These are phyloP conservation scores for Sylvicola fuscatus DNA, from an alignment of 2,888 invertebrate species.

Conservation along the genomic window DNA sequence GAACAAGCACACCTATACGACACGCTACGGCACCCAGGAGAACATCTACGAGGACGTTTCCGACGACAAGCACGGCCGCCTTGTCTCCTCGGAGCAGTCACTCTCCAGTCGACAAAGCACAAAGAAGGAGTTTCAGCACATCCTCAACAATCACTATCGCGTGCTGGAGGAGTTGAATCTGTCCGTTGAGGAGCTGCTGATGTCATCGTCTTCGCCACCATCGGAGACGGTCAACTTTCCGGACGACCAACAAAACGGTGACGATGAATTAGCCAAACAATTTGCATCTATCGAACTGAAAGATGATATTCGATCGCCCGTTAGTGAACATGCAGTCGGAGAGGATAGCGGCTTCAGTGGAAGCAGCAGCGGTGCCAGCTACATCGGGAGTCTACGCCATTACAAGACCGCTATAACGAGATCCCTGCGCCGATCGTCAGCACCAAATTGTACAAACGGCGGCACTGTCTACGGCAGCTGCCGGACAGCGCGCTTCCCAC, in stretches of 20 bases:
- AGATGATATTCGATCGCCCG: slow-evolving; percentile 14
- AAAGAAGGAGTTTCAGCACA: slow-evolving; percentile 64
- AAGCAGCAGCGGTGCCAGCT: slow-evolving; percentile 68
- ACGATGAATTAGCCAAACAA: slow-evolving; percentile 23
- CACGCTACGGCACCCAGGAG: slow-evolving; percentile 66
- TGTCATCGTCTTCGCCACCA: slow-evolving; percentile 39
- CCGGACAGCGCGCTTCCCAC: slow-evolving; percentile 4
- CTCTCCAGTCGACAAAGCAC: slow-evolving; percentile 15
- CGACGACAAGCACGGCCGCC: slow-evolving; percentile 26
- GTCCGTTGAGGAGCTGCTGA: slow-evolving; percentile 72
- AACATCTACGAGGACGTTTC: slow-evolving; percentile 66
- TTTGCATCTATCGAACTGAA: slow-evolving; percentile 24
- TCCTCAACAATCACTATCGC: slow-evolving; percentile 63
- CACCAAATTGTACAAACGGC: slow-evolving; percentile 4
- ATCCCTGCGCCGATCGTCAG: slow-evolving; percentile 5
- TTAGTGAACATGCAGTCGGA: slow-evolving; percentile 4
- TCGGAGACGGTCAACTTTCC: background rate
- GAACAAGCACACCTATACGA: slow-evolving; percentile 42
- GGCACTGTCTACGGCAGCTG: slow-evolving; percentile 5
- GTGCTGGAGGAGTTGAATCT: slow-evolving; percentile 73
- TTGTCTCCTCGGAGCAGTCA: slow-evolving; percentile 5
- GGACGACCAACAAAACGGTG: slow-evolving; percentile 17
- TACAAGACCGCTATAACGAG: slow-evolving; percentile 17
- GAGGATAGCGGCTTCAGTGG: slow-evolving; percentile 49
- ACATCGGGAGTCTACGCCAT: slow-evolving; percentile 46